Percentiles rank a stretch among this genome's conserved stretches.
phyloP scores from a whole-genome alignment of 2,888 invertebrate species.

The Sepioteuthis lessoniana region DNA sequence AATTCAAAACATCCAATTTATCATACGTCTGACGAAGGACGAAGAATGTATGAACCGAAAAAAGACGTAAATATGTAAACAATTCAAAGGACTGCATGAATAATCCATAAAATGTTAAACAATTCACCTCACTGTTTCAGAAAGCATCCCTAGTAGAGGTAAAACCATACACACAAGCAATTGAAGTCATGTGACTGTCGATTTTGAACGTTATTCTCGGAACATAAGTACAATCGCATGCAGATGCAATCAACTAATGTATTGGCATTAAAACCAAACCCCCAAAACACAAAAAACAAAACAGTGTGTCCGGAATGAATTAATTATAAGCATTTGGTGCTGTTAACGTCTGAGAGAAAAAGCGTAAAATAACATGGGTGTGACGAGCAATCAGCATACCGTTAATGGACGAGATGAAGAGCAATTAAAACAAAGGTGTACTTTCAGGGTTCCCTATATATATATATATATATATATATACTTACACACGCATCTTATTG shows the following conservation, averaged over 20 bases:
- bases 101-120: no score
- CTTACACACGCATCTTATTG: no score
- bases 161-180: neutral
- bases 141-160: no score
- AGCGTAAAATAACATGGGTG: neutral
- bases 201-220: neutral
- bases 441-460: neutral
- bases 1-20: no score
- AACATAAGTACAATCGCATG: neutral
- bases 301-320: neutral
- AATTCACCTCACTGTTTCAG: no score
- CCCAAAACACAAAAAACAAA: no score
- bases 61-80: no score
- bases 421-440: no score
- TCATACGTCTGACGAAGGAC: no score
- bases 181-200: neutral
- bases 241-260: constrained; percentile 33
- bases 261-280: neutral
- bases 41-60: no score
- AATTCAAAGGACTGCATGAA: no score
- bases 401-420: neutral
- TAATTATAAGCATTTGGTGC: neutral
- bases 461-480: no score
- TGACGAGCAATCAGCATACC: neutral
- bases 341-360: neutral